Base-by-base conservation (phyloP, 1,140 invertebrate genomes). In the Cecropterus lyciades region DNA sequence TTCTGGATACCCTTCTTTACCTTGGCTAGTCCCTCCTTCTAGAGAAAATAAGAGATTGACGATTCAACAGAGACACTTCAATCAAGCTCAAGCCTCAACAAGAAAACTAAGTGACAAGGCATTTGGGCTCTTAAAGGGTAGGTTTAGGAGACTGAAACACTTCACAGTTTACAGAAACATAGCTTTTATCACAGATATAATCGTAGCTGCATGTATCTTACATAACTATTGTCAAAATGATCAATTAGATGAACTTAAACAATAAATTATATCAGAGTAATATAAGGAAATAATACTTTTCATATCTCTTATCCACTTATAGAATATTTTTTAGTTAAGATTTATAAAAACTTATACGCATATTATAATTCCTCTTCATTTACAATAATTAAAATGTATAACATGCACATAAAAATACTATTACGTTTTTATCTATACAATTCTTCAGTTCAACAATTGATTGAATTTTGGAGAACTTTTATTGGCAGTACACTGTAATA, bases 171-270 rank as follows among this genome's bases (percentile, higher is more conserved):
- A 86, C 71, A 80, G 84, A 73, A 86, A 87, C 70, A 78, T 83
- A 56, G 66, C 79, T 33, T 87, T 87, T 73, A 87, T 87, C 45
- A 87, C 79, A 70, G 84, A 87, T 63, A 78, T 79, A 48, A 75
- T 84, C 66, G 84, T 83, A 43, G 84, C 84, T 52, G 80, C 84
- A 52, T 87, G 84, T 73, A 83, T 87, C 59, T 71, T 86, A 55
- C 82, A 86, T 57, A 86, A 86, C 60, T 86, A 86, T 70, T 84
- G 80, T 65, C 82, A 86, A 79, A 83, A 80, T 82, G 80, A 83
- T 68, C 60, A 76, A 57, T 53, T 80, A 17, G 75, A 74, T 57
- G 67, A 71, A 57, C 57, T 59, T 64, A 65, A 67, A 57, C 66
- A 48, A 48, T 48, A n/a, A 48, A 46, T 37, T 11, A 20, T 17